phyloP scores from a whole-genome alignment of 2,888 invertebrate genomes.

The Bombyx huttoni region DNA sequence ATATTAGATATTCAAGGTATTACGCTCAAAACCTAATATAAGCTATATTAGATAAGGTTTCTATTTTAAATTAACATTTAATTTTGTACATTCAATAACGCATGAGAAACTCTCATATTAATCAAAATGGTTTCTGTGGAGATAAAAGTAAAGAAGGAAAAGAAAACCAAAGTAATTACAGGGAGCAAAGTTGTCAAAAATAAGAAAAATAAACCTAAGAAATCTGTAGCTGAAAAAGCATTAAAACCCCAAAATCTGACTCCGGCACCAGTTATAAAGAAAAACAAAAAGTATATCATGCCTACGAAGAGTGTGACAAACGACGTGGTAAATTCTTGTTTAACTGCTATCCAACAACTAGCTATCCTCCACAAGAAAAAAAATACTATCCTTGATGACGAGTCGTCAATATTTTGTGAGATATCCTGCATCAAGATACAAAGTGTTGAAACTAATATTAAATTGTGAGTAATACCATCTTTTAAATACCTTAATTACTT shows the following conservation, averaged over 20 bases:
- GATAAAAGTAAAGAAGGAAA: conserved; percentile 1
- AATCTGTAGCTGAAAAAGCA: neutral
- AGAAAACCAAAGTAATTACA: neutral
- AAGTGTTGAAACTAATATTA: conserved; percentile 70
- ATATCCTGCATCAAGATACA: conserved; percentile 77
- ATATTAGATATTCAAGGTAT: neutral
- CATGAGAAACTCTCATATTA: neutral
- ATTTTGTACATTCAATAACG: too few species aligned
- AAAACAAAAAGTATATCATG: conserved; percentile 35
- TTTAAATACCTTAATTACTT: neutral
- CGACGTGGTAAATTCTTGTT: conserved; percentile 30
- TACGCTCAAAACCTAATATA: neutral
- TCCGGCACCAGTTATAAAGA: conserved; percentile 10
- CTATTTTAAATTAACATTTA: too few species aligned
- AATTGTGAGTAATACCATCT: conserved; percentile 70
- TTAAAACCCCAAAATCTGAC: neutral
- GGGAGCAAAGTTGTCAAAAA: neutral
- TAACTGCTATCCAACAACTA: conserved; percentile 40
- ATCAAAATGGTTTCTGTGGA: conserved; percentile 1
- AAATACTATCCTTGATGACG: conserved; percentile 69
- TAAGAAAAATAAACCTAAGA: conserved; percentile 5
- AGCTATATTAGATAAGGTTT: too few species aligned
- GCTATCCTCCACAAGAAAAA: conserved; percentile 34
- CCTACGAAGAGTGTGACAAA: conserved; percentile 43
- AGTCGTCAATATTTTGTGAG: conserved; percentile 72